Conservation (phyloP, 2,888 invertebrate genomes). For the Aplocera efformata region DNA sequence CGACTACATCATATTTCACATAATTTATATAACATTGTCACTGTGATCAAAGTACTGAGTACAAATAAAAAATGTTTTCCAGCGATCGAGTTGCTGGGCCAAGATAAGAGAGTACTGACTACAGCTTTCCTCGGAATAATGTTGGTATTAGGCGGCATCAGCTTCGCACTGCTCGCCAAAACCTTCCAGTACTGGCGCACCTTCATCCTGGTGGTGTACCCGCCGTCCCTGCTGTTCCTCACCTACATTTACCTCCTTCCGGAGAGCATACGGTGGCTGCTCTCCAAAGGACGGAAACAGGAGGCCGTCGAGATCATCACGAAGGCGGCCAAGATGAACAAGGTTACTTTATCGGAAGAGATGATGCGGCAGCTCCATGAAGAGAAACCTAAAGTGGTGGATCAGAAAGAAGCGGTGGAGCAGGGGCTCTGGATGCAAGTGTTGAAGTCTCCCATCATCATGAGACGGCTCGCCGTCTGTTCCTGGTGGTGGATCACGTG, state of each 20-base stretch:
- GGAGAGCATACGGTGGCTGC: slow-evolving; percentile 88
- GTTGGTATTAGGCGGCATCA: slow-evolving; percentile 85
- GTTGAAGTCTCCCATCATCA: slow-evolving; percentile 61
- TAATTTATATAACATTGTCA: no score
- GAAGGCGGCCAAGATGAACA: slow-evolving; percentile 83
- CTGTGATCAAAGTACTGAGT: no score
- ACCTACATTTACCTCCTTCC: slow-evolving; percentile 86
- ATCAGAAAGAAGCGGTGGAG: slow-evolving; percentile 44
- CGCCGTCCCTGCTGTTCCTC: slow-evolving; percentile 84
- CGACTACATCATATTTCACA: no score
- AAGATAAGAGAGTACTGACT: slow-evolving; percentile 65
- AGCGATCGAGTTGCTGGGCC: slow-evolving; percentile 70
- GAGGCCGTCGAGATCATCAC: slow-evolving; percentile 83
- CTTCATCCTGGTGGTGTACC: slow-evolving; percentile 84
- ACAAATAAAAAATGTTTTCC: no score
- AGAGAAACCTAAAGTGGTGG: slow-evolving; percentile 44
- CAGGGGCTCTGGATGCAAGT: slow-evolving; percentile 62
- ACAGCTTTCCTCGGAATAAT: slow-evolving; percentile 67
- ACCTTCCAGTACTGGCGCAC: slow-evolving; percentile 85
- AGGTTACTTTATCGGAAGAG: slow-evolving; percentile 68
- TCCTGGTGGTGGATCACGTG: slow-evolving; percentile 88
- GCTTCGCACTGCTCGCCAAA: slow-evolving; percentile 85
- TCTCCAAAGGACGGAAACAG: slow-evolving; percentile 84
- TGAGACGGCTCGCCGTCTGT: slow-evolving; percentile 63
- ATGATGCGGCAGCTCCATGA: slow-evolving; percentile 66